phyloP scores from a whole-genome alignment of 2,797 vertebrate genomes.

The Peromyscus eremicus region DNA sequence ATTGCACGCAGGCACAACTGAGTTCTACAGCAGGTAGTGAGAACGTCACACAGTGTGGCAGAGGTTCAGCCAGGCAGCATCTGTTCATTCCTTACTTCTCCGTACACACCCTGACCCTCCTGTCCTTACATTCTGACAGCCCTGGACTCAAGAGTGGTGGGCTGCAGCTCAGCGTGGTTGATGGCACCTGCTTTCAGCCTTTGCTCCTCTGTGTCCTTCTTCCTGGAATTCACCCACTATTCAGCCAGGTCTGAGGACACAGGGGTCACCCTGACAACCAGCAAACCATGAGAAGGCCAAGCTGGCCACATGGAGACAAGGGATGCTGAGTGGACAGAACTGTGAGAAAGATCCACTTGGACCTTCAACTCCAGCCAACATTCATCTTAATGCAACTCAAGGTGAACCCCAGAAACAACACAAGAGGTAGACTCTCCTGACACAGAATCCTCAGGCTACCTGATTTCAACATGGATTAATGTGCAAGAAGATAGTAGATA shows the following conservation, averaged over 20 bases:
- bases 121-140: background rate
- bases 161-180: no score
- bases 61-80: rapidly evolving
- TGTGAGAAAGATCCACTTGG: background rate
- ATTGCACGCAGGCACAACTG: background rate
- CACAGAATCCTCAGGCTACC: background rate
- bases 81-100: rapidly evolving
- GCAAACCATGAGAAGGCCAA: background rate
- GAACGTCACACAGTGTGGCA: rapidly evolving
- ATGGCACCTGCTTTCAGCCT: background rate
- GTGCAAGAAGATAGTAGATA: background rate
- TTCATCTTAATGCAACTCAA: rapidly evolving
- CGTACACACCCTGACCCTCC: rapidly evolving
- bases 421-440: rapidly evolving
- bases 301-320: background rate
- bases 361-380: background rate
- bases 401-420: background rate
- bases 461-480: background rate
- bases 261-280: background rate
- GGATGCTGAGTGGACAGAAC: background rate
- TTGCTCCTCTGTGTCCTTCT: background rate
- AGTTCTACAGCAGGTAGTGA: background rate
- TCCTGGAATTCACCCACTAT: background rate
- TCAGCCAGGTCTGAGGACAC: background rate
- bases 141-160: background rate